Conservation (phyloP, 2,797 vertebrate species). For the Pyrocephalus nanus region DNA sequence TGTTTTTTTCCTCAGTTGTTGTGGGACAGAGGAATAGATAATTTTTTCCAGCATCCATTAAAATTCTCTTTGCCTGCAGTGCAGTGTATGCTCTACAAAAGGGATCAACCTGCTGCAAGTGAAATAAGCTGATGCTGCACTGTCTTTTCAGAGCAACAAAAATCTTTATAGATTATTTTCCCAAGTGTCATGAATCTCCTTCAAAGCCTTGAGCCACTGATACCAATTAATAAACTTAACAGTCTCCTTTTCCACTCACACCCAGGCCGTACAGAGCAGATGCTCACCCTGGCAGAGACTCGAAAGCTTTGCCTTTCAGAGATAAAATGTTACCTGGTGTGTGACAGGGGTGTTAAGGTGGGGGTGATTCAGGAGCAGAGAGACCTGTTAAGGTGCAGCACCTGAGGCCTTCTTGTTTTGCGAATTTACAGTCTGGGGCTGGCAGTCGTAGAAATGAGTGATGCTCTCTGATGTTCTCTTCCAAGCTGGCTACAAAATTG, state of each 20-base stretch:
- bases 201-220: conserved; percentile 26
- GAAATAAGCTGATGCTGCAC: conserved; percentile 55
- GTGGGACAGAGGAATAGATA: neutral
- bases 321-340: conserved; percentile 13
- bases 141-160: conserved; percentile 41
- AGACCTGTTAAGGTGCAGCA: conserved; percentile 57
- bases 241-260: conserved; percentile 20
- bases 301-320: conserved; percentile 35
- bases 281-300: neutral
- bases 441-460: conserved; percentile 77
- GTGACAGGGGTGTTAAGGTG: neutral
- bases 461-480: conserved; percentile 72
- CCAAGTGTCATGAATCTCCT: neutral
- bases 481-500: conserved; percentile 71
- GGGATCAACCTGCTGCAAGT: conserved; percentile 48
- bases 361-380: conserved; percentile 51
- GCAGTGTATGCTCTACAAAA: neutral
- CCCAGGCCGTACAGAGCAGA: neutral
- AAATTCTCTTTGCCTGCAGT: conserved; percentile 54
- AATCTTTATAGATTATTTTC: conserved; percentile 56
- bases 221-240: conserved; percentile 52
- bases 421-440: conserved; percentile 72
- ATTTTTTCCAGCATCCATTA: conserved; percentile 13
- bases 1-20: conserved; percentile 4
- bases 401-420: conserved; percentile 62